Conservation (phyloP, 2,797 vertebrate genomes). For the Erethizon dorsatum region DNA sequence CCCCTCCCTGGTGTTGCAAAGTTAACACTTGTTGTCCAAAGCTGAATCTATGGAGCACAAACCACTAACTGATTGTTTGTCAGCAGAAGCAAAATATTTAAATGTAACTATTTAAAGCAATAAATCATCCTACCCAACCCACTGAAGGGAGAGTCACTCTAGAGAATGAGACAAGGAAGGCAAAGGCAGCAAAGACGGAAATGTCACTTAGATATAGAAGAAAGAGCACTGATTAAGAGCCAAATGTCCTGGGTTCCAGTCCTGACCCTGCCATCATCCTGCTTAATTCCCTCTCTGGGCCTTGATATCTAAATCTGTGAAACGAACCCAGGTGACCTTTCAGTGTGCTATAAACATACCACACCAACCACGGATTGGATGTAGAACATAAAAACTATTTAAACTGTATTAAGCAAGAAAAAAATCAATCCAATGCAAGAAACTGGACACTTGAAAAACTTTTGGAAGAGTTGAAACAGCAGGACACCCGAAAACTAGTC, state of each 20-base stretch:
- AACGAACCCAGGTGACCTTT: not conserved
- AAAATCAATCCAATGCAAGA: constrained; percentile 14
- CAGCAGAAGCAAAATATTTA: not conserved
- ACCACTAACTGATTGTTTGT: not conserved
- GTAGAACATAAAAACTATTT: not conserved
- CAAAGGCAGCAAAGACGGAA: not conserved
- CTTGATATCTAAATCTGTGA: not conserved
- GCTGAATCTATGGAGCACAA: not conserved
- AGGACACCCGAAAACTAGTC: not conserved
- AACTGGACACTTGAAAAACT: not conserved
- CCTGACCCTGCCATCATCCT: not conserved
- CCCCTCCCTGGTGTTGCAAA: not conserved
- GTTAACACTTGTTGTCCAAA: not conserved
- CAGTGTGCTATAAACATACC: not conserved
- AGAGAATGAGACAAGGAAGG: not conserved
- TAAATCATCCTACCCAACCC: not conserved
- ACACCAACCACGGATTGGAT: not conserved
- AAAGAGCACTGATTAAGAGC: not conserved
- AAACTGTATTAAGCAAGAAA: constrained; percentile 31
- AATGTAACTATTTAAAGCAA: not conserved
- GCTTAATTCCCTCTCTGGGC: not conserved
- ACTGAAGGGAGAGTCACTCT: not conserved
- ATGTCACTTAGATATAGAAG: not conserved
- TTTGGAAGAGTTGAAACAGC: not conserved
- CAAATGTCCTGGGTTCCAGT: not conserved